These are phyloP conservation scores for Theretra japonica DNA, from an alignment of 2,888 invertebrate species.

Conservation along the genomic window DNA sequence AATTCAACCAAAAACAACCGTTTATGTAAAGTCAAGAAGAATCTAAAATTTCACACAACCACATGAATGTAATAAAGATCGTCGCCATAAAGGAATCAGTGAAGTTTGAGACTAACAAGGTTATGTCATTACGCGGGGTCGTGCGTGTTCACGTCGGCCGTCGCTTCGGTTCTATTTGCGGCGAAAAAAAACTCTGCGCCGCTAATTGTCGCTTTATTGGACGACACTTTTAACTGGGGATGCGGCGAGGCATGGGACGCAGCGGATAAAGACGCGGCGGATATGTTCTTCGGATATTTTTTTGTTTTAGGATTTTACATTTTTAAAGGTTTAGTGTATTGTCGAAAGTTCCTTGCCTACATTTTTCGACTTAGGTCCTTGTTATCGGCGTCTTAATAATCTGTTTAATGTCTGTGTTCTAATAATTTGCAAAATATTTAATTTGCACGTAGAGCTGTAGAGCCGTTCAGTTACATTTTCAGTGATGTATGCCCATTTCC, in stretches of 20 bases:
- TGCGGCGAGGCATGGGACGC: neutral
- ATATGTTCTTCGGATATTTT: conserved; percentile 12
- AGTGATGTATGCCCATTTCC: no score
- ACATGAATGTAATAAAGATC: conserved; percentile 14
- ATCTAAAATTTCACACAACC: conserved; percentile 15
- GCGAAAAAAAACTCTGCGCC: conserved; percentile 47
- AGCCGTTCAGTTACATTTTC: no score
- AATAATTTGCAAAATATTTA: no score
- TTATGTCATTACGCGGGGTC: conserved; percentile 48
- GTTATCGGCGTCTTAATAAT: no score
- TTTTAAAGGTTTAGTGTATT: neutral
- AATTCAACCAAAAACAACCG: neutral
- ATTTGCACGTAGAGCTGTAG: no score
- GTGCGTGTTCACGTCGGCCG: conserved; percentile 6
- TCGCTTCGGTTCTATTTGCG: conserved; percentile 38
- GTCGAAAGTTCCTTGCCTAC: no score
- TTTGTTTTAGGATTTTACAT: neutral
- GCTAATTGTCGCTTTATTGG: conserved; percentile 64
- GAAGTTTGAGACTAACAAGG: conserved; percentile 43
- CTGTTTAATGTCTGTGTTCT: no score
- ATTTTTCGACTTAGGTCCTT: no score
- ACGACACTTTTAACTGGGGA: conserved; percentile 47
- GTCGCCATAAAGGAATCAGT: conserved; percentile 19
- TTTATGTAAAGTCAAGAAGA: neutral
- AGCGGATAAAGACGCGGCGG: neutral